A percentile compares a stretch with the other conserved stretches of the same genome.
phyloP scores from a whole-genome alignment of 2,113 vertebrate genomes.

The Odontophorus gujanensis region DNA sequence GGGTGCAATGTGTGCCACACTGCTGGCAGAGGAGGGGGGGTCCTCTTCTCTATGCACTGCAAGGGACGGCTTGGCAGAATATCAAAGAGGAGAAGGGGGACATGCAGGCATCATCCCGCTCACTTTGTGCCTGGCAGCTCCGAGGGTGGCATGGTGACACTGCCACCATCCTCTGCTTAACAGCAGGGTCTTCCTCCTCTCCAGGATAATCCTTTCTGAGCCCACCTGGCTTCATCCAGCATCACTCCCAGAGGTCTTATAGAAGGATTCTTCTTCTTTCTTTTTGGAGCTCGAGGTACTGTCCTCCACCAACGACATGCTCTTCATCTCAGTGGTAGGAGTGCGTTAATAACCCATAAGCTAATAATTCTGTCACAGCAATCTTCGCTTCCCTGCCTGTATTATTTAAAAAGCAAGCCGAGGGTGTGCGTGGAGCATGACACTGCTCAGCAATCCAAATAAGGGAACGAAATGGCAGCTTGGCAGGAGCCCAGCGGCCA shows the following conservation, averaged over 20 bases:
- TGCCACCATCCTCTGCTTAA: background rate
- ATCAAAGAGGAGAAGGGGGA: background rate
- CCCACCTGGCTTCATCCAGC: background rate
- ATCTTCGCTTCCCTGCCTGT: background rate
- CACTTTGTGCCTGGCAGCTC: accelerated
- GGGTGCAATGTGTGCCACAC: background rate
- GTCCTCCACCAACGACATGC: background rate
- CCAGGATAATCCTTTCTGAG: background rate
- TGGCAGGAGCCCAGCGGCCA: background rate
- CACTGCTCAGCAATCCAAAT: background rate
- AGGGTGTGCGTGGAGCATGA: background rate
- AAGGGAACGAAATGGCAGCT: slow-evolving; percentile 33
- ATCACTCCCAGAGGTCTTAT: background rate
- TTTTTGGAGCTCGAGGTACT: background rate
- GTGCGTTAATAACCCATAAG: background rate
- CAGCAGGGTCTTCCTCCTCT: background rate
- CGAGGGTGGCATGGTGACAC: background rate
- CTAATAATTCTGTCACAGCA: background rate
- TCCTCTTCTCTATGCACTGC: background rate
- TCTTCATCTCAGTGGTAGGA: background rate
- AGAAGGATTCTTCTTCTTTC: background rate
- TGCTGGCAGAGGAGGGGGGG: background rate
- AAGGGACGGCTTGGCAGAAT: background rate
- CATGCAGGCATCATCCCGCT: background rate
- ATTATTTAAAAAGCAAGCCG: background rate